A percentile compares a stretch with the other conserved stretches of the same genome.
phyloP scores from a whole-genome alignment of 2,888 invertebrate species.

The Stenolophus ochropezus region DNA sequence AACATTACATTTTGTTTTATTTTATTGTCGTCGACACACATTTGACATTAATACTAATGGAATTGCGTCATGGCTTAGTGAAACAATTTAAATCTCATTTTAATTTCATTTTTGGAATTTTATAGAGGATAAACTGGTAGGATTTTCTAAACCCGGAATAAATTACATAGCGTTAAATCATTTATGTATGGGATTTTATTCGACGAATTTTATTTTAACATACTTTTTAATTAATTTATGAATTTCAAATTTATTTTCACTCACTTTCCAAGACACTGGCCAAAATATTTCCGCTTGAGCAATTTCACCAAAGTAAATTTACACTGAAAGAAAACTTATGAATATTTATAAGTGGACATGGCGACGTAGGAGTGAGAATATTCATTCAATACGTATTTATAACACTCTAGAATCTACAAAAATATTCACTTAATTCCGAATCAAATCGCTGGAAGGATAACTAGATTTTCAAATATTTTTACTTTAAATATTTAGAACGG shows the following conservation, averaged over 20 bases:
- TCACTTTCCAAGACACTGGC: not conserved
- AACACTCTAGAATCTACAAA: too few species aligned
- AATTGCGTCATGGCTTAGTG: too few species aligned
- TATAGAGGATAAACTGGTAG: not conserved
- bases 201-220: not conserved
- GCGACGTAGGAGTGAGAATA: too few species aligned
- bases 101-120: not conserved
- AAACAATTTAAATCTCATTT: not conserved
- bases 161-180: not conserved
- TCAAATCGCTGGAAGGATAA: too few species aligned
- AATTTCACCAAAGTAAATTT: not conserved
- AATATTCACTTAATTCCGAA: not conserved
- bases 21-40: too few species aligned
- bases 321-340: not conserved
- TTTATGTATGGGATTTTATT: constrained; percentile 1
- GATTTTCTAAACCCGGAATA: not conserved
- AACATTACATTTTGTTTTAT: too few species aligned
- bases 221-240: constrained; percentile 5
- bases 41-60: too few species aligned
- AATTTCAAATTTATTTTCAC: not conserved
- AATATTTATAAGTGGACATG: not conserved
- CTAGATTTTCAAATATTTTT: too few species aligned
- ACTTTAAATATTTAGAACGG: too few species aligned
- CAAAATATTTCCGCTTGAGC: not conserved
- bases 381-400: not conserved